Evolutionary conservation across 2,888 invertebrate genomes (phyloP).

Genomic region (Chrysopilus asiliformis): DNA sequence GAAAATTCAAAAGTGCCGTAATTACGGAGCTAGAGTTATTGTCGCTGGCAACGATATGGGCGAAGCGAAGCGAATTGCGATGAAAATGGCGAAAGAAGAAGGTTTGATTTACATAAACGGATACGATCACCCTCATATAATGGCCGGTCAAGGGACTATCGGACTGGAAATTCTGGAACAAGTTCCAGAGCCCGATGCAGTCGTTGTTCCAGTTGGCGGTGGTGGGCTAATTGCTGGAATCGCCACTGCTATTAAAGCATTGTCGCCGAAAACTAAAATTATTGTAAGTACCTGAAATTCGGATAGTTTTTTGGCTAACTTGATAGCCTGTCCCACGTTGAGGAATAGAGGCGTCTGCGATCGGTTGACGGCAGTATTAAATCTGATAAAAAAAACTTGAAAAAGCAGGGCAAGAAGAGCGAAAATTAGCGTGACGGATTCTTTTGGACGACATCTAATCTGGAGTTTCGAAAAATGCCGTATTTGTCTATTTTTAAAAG

Average conservation of each 20-base stretch:
- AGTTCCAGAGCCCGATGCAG: slow-evolving; percentile 74
- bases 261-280: slow-evolving; percentile 68
- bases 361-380: too few species aligned
- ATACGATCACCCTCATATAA: slow-evolving; percentile 89
- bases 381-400: too few species aligned
- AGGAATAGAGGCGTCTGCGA: too few species aligned
- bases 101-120: slow-evolving; percentile 78
- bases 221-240: slow-evolving; percentile 90
- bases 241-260: slow-evolving; percentile 75
- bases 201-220: slow-evolving; percentile 76
- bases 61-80: slow-evolving; percentile 70
- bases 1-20: slow-evolving; percentile 82
- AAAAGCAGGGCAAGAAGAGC: too few species aligned
- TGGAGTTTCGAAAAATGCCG: too few species aligned
- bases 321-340: too few species aligned
- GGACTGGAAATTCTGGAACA: slow-evolving; percentile 88
- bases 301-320: too few species aligned
- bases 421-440: too few species aligned
- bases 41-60: slow-evolving; percentile 61
- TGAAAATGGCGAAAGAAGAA: slow-evolving; percentile 56
- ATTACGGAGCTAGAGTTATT: slow-evolving; percentile 73
- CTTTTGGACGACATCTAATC: too few species aligned
- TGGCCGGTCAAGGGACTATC: slow-evolving; percentile 90
- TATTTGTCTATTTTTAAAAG: too few species aligned
- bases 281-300: slow-evolving; percentile 66